Percentiles rank a stretch among this genome's conserved stretches.
Evolutionary conservation across 2,113 vertebrate species (phyloP).

Genomic region (Rhea americana): DNA sequence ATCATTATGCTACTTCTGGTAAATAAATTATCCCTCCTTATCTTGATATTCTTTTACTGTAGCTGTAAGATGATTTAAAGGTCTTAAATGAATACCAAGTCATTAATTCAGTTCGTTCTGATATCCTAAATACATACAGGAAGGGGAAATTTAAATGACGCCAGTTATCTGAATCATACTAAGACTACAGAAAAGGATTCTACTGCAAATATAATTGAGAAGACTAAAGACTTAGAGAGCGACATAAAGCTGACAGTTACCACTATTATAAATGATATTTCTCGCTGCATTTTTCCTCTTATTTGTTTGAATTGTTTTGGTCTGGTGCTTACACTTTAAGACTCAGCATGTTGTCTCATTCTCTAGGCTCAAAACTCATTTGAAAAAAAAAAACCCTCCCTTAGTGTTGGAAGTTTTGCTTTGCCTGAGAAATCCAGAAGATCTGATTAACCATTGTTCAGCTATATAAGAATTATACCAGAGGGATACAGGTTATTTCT

Average conservation of each 20-base stretch:
- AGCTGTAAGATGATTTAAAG: not conserved
- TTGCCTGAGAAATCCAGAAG: not conserved
- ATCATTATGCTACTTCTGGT: not conserved
- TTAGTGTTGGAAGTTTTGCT: not conserved
- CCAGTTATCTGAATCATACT: not conserved
- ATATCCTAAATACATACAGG: not conserved
- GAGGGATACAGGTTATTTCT: not conserved
- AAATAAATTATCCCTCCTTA: not conserved
- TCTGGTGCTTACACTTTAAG: not conserved
- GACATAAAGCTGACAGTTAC: not conserved
- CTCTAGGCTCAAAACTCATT: not conserved
- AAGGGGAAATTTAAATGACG: not conserved
- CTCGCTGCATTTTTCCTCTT: not conserved
- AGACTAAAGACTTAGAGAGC: not conserved
- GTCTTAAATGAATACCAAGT: not conserved
- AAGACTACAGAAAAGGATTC: not conserved
- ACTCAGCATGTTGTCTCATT: not conserved
- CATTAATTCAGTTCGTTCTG: slow-evolving; percentile 4
- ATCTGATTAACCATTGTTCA: not conserved
- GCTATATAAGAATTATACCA: not conserved
- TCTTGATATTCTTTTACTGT: not conserved
- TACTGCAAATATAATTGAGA: not conserved
- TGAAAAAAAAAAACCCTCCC: not conserved
- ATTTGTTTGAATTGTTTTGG: not conserved
- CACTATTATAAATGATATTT: not conserved